phyloP scores from a whole-genome alignment of 2,113 vertebrate species.

The Paramisgurnus dabryanus region DNA sequence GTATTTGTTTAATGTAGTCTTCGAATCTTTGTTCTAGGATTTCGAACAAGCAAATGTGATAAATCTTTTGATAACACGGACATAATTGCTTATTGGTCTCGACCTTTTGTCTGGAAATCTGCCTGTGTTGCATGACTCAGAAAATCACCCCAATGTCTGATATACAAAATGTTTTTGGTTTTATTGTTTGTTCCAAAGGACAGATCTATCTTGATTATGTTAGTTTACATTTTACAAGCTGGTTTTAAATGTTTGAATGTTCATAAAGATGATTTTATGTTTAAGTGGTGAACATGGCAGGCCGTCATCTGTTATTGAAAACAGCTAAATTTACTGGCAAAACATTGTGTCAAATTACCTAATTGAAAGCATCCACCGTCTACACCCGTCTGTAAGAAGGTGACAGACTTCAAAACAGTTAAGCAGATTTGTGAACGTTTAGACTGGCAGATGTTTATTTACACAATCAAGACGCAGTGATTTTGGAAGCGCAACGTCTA shows the following conservation, averaged over 20 bases:
- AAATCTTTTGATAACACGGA: constrained; percentile 40
- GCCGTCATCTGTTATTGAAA: constrained; percentile 23
- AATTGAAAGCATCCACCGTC: constrained; percentile 34
- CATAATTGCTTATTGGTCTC: constrained; percentile 36
- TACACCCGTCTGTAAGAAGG: constrained; percentile 7
- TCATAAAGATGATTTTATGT: not conserved
- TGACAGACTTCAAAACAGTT: not conserved
- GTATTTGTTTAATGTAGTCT: constrained; percentile 2
- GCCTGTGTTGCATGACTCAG: not conserved
- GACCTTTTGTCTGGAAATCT: constrained; percentile 56
- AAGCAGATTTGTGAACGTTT: constrained; percentile 1
- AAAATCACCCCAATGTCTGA: not conserved
- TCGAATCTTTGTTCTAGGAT: constrained; percentile 22
- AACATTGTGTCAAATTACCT: not conserved
- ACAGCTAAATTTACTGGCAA: not conserved
- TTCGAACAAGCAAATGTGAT: constrained; percentile 57
- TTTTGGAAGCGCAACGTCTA: constrained; percentile 3
- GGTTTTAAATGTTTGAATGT: constrained; percentile 25
- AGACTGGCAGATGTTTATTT: constrained; percentile 32
- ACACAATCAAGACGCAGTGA: not conserved
- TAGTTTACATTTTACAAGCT: constrained; percentile 29
- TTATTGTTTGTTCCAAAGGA: constrained; percentile 14
- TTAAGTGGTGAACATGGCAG: not conserved
- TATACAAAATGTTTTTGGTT: not conserved
- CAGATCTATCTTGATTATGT: constrained; percentile 27